phyloP scores from a whole-genome alignment of 2,888 invertebrate species.

The Drosophila recens region DNA sequence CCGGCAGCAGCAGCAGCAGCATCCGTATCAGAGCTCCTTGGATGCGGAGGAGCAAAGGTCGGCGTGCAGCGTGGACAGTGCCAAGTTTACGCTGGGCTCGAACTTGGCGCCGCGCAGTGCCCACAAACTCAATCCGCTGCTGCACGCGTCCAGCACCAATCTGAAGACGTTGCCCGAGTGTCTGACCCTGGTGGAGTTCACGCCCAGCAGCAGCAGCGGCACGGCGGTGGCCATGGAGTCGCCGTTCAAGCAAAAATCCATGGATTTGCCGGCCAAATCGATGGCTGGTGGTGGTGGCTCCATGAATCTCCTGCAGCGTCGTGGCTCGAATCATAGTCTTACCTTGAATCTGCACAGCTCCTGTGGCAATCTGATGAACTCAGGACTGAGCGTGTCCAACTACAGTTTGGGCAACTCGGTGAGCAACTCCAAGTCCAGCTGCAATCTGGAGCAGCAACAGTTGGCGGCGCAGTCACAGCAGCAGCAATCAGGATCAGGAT shows the following conservation, averaged over 20 bases:
- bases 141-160: slow-evolving; percentile 88
- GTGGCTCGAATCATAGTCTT: slow-evolving; percentile 88
- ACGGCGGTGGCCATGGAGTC: slow-evolving; percentile 52
- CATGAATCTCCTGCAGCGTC: slow-evolving; percentile 86
- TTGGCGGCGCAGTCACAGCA: slow-evolving; percentile 33
- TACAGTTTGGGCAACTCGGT: slow-evolving; percentile 87
- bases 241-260: slow-evolving; percentile 79
- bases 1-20: too few relatives aligned
- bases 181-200: slow-evolving; percentile 89
- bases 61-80: slow-evolving; percentile 66
- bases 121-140: slow-evolving; percentile 78
- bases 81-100: slow-evolving; percentile 65
- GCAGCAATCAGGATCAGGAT: too few relatives aligned
- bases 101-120: slow-evolving; percentile 66
- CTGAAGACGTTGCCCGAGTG: slow-evolving; percentile 90
- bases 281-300: slow-evolving; percentile 69
- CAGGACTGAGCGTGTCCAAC: slow-evolving; percentile 86
- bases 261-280: slow-evolving; percentile 71
- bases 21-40: slow-evolving; percentile 70
- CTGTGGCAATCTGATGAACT: slow-evolving; percentile 84
- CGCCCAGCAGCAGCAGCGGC: slow-evolving; percentile 61
- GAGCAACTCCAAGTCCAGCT: slow-evolving; percentile 80
- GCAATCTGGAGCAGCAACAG: slow-evolving; percentile 72
- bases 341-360: slow-evolving; percentile 87
- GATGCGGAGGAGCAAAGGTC: slow-evolving; percentile 68